Base-by-base conservation (phyloP, 2,797 vertebrate species). In the Gymnothorax javanicus region DNA sequence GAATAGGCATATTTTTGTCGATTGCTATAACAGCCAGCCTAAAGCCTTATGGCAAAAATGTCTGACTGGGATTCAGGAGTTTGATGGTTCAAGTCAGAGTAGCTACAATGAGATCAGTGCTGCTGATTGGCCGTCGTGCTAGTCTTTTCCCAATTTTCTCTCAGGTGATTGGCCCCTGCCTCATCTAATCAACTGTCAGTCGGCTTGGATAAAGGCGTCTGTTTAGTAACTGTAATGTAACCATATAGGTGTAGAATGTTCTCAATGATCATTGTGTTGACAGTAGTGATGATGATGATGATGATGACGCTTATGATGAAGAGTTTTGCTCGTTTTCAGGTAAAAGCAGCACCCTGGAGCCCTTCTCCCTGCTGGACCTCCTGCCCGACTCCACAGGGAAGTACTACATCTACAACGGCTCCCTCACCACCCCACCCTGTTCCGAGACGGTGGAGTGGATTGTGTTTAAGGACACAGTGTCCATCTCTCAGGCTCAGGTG, bases 351-450 rank as follows among this genome's bases (percentile, higher is more conserved):
- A 89, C 93, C 0, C 90, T 99, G 92, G 96, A 97, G 43, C 93
- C 97, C 0, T 98, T 99, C 92, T 87, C 94, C 86, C 87, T 98
- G 91, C 92, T 95, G 83, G 96, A 96, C 79, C 94, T 99, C 90
- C 94, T 99, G 89, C 98, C 98, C 0, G 97, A 97, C 50, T 94
- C 96, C 90, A 98, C 97, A 0, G 97, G 98, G 87, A 99, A 98
- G 91, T 99, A 98, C 90, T 99, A 98, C 91, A 97, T 96, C 90
- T 99, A 99, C 88, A 99, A 99, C 33, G 98, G 98, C 52, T 99
- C 98, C 0, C 92, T 99, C 84, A 98, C 97, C 0, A 89, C 95
- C 3, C 98, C 98, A 23, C 98, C 98, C 43, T 99, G 98, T 94
- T 96, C 95, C 0, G 98, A 99, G 93, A 95, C 93, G 0, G 98